Evolutionary conservation across 2,888 invertebrate genomes (phyloP), one percentile per base, ranked within the genome.

Genomic region (Cantharis rustica): DNA sequence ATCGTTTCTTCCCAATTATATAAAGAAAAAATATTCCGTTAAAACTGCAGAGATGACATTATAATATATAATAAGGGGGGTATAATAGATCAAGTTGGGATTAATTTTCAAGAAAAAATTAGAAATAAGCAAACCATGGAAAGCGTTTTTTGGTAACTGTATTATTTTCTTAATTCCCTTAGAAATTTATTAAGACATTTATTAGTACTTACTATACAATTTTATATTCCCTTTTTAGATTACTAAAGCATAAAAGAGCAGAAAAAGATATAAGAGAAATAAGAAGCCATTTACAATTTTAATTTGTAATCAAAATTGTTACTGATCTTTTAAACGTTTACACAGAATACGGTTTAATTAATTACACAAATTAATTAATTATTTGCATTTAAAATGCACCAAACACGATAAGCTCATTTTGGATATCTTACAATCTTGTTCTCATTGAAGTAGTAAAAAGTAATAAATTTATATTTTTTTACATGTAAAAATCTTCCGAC

Each of bases 111-210:
- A 47, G 47, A 47, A 47, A 47, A 47, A 47, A 47, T 47, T 47
- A 47, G 47, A 47, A 47, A 47, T 47, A 47, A 47, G 47, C 47
- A 47, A 47, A 47, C 47, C 47, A 47, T 47, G 47, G 47, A 69
- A 72, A 73, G 15, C 72, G 68, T 20, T 69, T 75, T 72, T 69
- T 17, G 63, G 47, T 66, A 66, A 66, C 68, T 66, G 62, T 73
- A 73, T 74, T 74, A 74, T 76, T 73, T 73, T 71, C 73, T 76
- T 76, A 76, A 76, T 76, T 76, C 71, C 68, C 70, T 76, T 71
- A 23, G 31, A 73, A 76, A 76, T 73, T 76, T 76, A 76, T 76
- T 72, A 73, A 70, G 73, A 76, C 73, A 68, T 76, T 76, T 71
- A 76, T 66, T 70, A 68, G 61, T 73, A 71, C 73, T 73, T 76